Percentiles rank a stretch among this genome's conserved stretches.
Conservation (phyloP, 2,113 vertebrate genomes). For the Castor canadensis region DNA sequence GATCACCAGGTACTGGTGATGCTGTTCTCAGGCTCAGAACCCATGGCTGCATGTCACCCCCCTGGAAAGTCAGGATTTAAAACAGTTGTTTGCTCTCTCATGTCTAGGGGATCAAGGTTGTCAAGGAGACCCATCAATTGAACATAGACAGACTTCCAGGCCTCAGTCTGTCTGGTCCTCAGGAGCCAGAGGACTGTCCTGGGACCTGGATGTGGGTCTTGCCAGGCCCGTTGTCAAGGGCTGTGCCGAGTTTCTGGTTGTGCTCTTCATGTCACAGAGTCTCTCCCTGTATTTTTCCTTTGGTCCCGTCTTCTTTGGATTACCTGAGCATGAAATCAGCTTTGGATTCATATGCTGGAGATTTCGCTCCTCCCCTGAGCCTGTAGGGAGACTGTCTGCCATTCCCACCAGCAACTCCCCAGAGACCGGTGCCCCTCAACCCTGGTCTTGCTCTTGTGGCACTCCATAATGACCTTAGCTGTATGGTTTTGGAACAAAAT, state of each 20-base stretch:
- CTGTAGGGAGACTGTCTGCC: neutral
- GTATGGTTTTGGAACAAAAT: neutral
- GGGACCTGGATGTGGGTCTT: accelerated
- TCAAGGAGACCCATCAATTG: too few species aligned
- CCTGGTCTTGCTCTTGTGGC: neutral
- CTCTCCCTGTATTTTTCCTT: neutral
- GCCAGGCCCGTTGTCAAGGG: neutral
- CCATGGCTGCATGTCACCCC: neutral
- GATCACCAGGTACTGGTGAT: accelerated
- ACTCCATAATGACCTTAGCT: neutral
- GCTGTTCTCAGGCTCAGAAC: accelerated
- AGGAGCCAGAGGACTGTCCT: neutral
- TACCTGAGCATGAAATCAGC: neutral
- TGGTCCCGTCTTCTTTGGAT: neutral
- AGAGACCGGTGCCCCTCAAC: accelerated
- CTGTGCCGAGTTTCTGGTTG: neutral
- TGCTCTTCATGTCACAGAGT: neutral
- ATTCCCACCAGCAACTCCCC: too few species aligned
- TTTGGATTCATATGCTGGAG: too few species aligned
- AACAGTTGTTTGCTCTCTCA: neutral
- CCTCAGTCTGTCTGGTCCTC: neutral
- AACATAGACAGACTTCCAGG: accelerated
- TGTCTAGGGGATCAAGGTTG: neutral
- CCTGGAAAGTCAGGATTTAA: neutral
- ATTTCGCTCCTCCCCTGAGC: too few species aligned